These are phyloP conservation scores for Melangyna quadrimaculata DNA, from an alignment of 2,888 invertebrate genomes.

Conservation along the genomic window DNA sequence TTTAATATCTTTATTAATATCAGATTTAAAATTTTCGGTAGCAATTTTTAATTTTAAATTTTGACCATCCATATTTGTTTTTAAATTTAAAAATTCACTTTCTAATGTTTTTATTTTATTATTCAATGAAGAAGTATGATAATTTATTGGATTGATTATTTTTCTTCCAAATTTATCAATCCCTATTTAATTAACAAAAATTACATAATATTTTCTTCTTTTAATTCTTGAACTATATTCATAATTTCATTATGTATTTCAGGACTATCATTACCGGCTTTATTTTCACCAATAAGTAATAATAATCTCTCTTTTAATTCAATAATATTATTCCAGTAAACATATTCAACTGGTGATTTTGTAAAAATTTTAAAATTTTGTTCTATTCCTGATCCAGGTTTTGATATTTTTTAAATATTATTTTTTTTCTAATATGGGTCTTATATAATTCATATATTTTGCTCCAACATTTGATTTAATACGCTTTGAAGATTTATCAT, in stretches of 20 bases:
- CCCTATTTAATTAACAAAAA: no score
- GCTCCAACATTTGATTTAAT: background rate
- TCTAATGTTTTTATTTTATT: slow-evolving; percentile 8
- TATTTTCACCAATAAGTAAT: slow-evolving; percentile 18
- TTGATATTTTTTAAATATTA: no score
- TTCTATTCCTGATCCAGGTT: background rate
- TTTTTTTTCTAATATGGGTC: background rate
- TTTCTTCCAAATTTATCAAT: background rate
- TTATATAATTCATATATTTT: slow-evolving; percentile 29
- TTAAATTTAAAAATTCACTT: slow-evolving; percentile 1
- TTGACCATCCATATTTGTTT: background rate
- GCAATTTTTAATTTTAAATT: background rate
- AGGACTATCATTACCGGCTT: slow-evolving; percentile 25
- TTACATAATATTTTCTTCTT: slow-evolving; percentile 22
- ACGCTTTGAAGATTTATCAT: background rate
- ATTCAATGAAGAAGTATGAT: background rate
- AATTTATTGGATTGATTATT: background rate
- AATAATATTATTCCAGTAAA: slow-evolving; percentile 26
- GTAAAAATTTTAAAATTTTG: slow-evolving; percentile 21
- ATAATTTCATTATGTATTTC: slow-evolving; percentile 6
- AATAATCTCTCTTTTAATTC: slow-evolving; percentile 17
- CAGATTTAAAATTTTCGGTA: slow-evolving; percentile 7
- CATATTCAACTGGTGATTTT: slow-evolving; percentile 13
- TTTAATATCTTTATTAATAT: slow-evolving; percentile 11
- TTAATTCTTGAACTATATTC: background rate